Conservation (phyloP, 2,113 vertebrate genomes). For the Alligator sinensis region DNA sequence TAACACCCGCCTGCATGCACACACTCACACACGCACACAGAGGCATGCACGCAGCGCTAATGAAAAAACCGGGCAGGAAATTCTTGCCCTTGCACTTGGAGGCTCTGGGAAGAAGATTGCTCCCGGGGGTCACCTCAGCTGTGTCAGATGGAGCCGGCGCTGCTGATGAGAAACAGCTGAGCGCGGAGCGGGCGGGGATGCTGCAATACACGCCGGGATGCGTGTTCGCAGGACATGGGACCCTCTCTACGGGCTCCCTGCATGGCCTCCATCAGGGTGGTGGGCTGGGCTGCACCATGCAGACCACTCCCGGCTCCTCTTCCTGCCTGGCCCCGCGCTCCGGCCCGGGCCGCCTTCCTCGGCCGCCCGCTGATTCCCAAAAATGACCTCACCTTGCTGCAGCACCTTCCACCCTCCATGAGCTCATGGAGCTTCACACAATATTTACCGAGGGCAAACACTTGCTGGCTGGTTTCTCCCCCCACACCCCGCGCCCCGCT, state of each 20-base stretch:
- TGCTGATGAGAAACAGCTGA: constrained; percentile 66
- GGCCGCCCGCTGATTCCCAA: no score
- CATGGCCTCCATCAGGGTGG: neutral
- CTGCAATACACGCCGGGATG: neutral
- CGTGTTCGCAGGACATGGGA: neutral
- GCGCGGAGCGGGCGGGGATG: neutral
- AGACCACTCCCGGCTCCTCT: neutral
- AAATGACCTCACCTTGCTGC: neutral
- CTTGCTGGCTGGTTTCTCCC: no score
- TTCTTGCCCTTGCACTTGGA: constrained; percentile 58
- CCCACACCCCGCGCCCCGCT: no score
- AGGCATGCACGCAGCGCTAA: no score
- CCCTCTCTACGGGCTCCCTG: neutral
- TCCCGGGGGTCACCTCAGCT: constrained; percentile 47
- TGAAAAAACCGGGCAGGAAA: constrained; percentile 22
- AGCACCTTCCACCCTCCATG: neutral
- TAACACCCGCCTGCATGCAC: neutral
- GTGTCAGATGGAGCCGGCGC: constrained; percentile 12
- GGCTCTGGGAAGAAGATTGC: constrained; percentile 31
- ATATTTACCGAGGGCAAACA: neutral
- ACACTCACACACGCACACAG: neutral
- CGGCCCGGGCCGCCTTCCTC: no score
- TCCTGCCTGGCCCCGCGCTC: no score
- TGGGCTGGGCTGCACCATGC: neutral
- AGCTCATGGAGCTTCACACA: neutral